These are phyloP conservation scores for Scopus umbretta DNA, from an alignment of 2,113 vertebrate species.

Conservation along the genomic window DNA sequence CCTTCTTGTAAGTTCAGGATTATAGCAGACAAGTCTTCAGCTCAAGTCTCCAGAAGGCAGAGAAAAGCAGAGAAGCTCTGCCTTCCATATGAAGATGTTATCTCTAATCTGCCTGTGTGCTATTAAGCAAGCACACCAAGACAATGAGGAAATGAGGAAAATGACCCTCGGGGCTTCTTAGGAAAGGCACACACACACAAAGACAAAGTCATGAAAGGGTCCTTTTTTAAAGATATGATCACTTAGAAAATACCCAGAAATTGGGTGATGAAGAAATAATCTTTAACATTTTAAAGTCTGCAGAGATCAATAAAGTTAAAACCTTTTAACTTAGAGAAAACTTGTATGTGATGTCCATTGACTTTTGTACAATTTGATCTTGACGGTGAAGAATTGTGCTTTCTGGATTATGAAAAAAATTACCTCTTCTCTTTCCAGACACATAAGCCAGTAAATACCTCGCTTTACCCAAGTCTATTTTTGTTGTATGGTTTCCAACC, in stretches of 20 bases:
- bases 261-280: not conserved
- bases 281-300: not conserved
- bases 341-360: not conserved
- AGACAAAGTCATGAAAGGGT: rapidly evolving
- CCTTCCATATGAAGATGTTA: not conserved
- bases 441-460: not conserved
- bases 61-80: not conserved
- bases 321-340: not conserved
- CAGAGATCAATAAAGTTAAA: not conserved
- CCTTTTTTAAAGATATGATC: not conserved
- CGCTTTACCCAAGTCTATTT: not conserved
- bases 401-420: not conserved
- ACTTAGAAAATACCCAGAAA: not conserved
- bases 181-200: not conserved
- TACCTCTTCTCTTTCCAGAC: not conserved
- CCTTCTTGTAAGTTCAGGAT: not conserved
- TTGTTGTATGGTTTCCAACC: not conserved
- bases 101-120: not conserved
- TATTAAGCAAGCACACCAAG: not conserved
- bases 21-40: not conserved
- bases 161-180: not conserved
- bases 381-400: not conserved
- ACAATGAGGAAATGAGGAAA: not conserved
- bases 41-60: not conserved
- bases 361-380: not conserved